phyloP scores from a whole-genome alignment of 2,888 invertebrate genomes.

The Rutpela maculata region DNA sequence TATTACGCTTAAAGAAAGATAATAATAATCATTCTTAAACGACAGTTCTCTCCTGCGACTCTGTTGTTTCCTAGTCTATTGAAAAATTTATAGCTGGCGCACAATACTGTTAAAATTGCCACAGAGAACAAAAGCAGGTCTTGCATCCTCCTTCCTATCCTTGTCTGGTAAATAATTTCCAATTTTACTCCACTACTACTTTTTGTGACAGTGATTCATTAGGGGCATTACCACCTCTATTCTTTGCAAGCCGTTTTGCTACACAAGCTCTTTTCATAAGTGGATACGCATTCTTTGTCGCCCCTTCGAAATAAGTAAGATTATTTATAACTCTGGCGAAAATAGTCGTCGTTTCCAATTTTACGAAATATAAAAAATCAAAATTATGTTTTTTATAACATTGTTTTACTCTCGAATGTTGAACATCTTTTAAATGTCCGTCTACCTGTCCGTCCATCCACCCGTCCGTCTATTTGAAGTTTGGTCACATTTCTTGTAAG shows the following conservation, averaged over 20 bases:
- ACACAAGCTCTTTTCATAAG: neutral
- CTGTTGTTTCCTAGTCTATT: neutral
- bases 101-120: slow-evolving; percentile 29
- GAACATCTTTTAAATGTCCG: no score
- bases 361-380: neutral
- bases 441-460: no score
- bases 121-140: slow-evolving; percentile 18
- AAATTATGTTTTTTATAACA: no score
- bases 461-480: no score
- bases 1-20: neutral
- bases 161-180: slow-evolving; percentile 7
- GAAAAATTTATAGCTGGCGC: slow-evolving; percentile 2
- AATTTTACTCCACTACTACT: slow-evolving; percentile 18
- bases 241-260: slow-evolving; percentile 7
- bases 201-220: slow-evolving; percentile 25
- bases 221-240: slow-evolving; percentile 8
- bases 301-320: neutral
- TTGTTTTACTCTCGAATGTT: no score
- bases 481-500: no score
- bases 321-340: neutral
- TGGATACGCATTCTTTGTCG: neutral
- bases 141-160: slow-evolving; percentile 1
- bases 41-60: neutral
- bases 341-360: neutral
- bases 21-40: slow-evolving; percentile 7